Evolutionary conservation across 2,113 vertebrate genomes (phyloP), one percentile per base, ranked within the genome.

Genomic region (Rhinoderma darwinii): DNA sequence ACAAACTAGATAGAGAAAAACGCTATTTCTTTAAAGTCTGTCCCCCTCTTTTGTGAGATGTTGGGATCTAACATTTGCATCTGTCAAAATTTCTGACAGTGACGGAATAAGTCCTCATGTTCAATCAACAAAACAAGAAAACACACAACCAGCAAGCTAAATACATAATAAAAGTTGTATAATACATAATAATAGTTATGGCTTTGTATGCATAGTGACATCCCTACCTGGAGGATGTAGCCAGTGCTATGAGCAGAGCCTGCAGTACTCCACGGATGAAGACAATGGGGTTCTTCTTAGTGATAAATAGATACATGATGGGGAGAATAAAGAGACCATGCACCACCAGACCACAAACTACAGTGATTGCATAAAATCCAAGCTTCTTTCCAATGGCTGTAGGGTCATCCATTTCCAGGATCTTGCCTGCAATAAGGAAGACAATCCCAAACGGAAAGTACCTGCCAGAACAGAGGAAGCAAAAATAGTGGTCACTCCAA

Each of bases 401-500:
- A 6, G 98, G 98, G 90, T 99, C 97, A 1, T 98, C 97, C 98
- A 99, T 99, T 93, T 99, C 98, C 83, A 99, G 89, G 92, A 99
- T 99, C 92, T 99, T 99, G n/a, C 97, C 98, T 0, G 98, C 98
- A 18, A 99, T 97, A 91, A 99, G 95, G 91, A 99, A 99, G 68
- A 99, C 98, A 22, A 99, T 99, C 51, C 98, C 98, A 3, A 99
- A 97, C 14, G 98, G 98, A 87, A 99, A 99, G 90, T 99, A 99
- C 97, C 98, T 99, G 88, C 41, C 44, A 50, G 37, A 41, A 80
- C 61, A 35, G 5, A 84, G 47, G 50, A 10, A 32, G 15, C 18
- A 14, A 1, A 70, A 20, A 15, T 6, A 70, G 63, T 47, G 14
- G 14, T 12, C n/a, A n/a, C n/a, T n/a, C n/a, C n/a, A n/a, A n/a